phyloP scores from a whole-genome alignment of 2,113 vertebrate species.

The Narcine bancroftii region DNA sequence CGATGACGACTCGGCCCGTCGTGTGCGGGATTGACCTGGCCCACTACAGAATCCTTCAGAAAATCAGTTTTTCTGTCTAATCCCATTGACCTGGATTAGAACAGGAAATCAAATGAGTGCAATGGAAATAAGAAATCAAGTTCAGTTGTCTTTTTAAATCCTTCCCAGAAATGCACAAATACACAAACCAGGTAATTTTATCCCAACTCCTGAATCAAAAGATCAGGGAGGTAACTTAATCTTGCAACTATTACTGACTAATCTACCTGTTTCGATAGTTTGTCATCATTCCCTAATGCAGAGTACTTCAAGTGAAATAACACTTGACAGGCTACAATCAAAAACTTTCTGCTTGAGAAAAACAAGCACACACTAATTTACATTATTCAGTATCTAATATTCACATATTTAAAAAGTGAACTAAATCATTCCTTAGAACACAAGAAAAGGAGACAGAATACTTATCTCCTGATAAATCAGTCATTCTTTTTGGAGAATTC shows the following conservation, averaged over 20 bases:
- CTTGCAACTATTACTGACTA: background rate
- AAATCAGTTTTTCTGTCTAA: too few species aligned
- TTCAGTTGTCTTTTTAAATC: background rate
- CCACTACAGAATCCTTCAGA: too few species aligned
- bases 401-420: background rate
- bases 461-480: too few species aligned
- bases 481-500: too few species aligned
- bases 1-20: too few species aligned
- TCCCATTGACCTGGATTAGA: too few species aligned
- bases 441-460: too few species aligned
- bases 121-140: background rate
- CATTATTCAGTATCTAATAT: background rate
- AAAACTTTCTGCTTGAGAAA: background rate
- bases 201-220: background rate
- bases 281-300: background rate
- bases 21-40: too few species aligned
- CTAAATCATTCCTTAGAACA: background rate
- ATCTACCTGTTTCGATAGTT: background rate
- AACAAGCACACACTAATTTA: background rate
- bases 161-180: background rate
- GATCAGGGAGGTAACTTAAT: background rate
- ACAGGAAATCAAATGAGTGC: background rate
- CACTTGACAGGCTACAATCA: background rate
- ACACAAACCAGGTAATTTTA: background rate
- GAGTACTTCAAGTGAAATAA: background rate